A percentile compares a stretch with the other conserved stretches of the same genome.
Evolutionary conservation across 2,797 vertebrate species (phyloP).

Genomic region (Phoebastria nigripes): DNA sequence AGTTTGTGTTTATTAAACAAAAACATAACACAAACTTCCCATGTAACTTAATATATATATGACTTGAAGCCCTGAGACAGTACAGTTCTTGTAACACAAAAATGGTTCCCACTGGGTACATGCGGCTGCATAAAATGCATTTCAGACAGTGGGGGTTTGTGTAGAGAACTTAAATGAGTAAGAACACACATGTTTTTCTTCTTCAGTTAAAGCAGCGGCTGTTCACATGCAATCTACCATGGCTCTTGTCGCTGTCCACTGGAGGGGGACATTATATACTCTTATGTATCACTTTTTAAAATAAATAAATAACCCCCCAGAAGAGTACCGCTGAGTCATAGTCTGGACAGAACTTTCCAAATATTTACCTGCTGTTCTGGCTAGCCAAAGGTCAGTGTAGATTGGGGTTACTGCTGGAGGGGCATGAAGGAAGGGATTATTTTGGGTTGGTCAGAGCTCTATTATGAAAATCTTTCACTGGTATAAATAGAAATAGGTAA

Average conservation of each 20-base stretch:
- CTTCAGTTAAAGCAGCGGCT: background rate
- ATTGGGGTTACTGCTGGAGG: background rate
- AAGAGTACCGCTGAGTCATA: background rate
- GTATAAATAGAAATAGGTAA: background rate
- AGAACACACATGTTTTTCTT: background rate
- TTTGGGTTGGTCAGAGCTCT: background rate
- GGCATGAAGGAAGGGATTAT: background rate
- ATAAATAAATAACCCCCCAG: background rate
- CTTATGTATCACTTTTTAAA: background rate
- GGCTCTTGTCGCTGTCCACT: background rate
- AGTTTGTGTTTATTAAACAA: background rate
- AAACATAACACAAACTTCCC: background rate
- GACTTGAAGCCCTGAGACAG: background rate
- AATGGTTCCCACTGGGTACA: background rate
- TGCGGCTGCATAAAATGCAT: background rate
- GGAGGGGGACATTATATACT: background rate
- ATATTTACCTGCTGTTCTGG: background rate
- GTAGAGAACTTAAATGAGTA: background rate
- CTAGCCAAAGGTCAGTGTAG: background rate
- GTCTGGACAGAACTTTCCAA: background rate
- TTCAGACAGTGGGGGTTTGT: background rate
- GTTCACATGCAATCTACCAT: background rate
- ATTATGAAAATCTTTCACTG: background rate
- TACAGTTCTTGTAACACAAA: background rate
- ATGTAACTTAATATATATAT: background rate